A percentile compares a stretch with the other conserved stretches of the same genome.
These are phyloP conservation scores for Pseudococcus longispinus DNA, from an alignment of 2,888 invertebrate species.

Conservation along the genomic window DNA sequence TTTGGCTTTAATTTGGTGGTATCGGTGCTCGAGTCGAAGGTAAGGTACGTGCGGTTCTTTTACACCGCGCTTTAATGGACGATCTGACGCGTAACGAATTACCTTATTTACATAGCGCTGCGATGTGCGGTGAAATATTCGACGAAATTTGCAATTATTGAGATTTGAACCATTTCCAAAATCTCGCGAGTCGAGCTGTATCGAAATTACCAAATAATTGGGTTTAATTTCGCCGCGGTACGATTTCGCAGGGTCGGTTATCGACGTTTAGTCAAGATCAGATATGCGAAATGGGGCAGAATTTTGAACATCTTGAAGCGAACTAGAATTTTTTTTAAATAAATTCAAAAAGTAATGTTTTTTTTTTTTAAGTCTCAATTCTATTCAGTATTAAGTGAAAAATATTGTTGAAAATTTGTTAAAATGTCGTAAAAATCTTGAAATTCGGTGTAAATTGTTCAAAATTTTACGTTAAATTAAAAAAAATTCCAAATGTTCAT, in stretches of 20 bases:
- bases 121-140: not conserved
- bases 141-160: constrained; percentile 5
- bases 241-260: not conserved
- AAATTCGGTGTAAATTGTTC: too few species aligned
- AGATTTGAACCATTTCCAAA: constrained; percentile 15
- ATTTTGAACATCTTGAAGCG: too few species aligned
- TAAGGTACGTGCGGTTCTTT: not conserved
- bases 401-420: too few species aligned
- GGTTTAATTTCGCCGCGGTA: not conserved
- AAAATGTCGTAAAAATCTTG: too few species aligned
- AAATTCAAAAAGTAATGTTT: too few species aligned
- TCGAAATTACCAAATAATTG: constrained; percentile 16
- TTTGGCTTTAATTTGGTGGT: not conserved
- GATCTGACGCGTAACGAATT: not conserved
- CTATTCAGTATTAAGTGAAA: too few species aligned
- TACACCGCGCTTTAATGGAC: not conserved
- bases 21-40: not conserved
- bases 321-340: too few species aligned
- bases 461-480: too few species aligned
- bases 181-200: constrained; percentile 1
- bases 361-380: too few species aligned
- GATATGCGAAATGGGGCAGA: not conserved
- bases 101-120: not conserved
- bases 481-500: too few species aligned
- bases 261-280: not conserved